phyloP scores from a whole-genome alignment of 2,888 invertebrate species.

The Incurvaria masculella region DNA sequence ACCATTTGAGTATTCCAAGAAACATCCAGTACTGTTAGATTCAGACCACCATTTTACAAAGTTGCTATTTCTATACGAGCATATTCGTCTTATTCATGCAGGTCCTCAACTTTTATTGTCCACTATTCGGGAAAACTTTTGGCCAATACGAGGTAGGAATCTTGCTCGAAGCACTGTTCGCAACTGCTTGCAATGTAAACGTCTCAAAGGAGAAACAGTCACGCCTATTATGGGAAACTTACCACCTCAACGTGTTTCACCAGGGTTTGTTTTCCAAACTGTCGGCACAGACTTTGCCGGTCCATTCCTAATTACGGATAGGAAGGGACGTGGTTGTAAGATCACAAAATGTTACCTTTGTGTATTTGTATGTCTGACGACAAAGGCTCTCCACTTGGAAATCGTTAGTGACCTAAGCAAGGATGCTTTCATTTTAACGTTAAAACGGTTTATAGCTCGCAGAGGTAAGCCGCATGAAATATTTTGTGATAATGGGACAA shows the following conservation, averaged over 20 bases:
- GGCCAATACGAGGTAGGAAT: not conserved
- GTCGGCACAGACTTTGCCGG: not conserved
- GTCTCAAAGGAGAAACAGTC: not conserved
- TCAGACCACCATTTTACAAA: not conserved
- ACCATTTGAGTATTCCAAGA: not conserved
- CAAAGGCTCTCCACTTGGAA: slow-evolving; percentile 19
- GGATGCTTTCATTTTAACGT: slow-evolving; percentile 18
- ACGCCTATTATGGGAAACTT: slow-evolving; percentile 8
- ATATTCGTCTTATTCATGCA: not conserved
- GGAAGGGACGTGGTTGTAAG: not conserved
- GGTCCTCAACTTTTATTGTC: not conserved
- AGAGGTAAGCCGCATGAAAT: slow-evolving; percentile 17
- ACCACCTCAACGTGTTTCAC: not conserved
- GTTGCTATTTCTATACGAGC: not conserved
- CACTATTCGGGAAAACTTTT: not conserved
- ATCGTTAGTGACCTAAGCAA: slow-evolving; percentile 18
- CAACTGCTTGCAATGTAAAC: not conserved
- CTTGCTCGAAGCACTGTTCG: not conserved
- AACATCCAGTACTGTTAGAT: not conserved
- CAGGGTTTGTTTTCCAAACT: not conserved
- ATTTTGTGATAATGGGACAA: slow-evolving; percentile 10
- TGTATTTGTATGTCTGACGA: slow-evolving; percentile 12
- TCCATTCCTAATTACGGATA: not conserved
- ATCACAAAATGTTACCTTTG: slow-evolving; percentile 4
- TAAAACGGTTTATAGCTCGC: slow-evolving; percentile 20